Conservation (phyloP, 2,797 vertebrate species). For the Anas bahamensis region DNA sequence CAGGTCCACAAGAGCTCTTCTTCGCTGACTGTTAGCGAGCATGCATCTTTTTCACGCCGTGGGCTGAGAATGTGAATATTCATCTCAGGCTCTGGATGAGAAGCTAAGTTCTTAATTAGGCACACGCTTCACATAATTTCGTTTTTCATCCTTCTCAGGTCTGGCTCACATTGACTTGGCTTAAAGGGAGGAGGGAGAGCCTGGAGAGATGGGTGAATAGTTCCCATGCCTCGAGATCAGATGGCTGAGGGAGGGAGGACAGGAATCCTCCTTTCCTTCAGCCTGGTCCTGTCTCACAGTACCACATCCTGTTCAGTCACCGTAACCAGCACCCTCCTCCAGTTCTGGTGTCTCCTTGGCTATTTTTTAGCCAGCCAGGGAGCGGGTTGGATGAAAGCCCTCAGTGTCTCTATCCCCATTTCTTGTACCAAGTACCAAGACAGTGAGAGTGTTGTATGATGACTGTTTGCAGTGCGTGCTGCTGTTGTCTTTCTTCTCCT, state of each 20-base stretch:
- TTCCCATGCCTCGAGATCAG: background rate
- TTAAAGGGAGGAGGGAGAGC: background rate
- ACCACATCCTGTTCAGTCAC: background rate
- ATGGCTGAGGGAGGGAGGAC: background rate
- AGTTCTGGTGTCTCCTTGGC: background rate
- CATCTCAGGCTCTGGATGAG: background rate
- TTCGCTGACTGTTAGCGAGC: background rate
- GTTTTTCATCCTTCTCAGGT: background rate
- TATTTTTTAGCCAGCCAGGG: background rate
- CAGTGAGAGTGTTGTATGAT: background rate
- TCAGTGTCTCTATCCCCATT: background rate
- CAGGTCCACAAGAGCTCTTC: background rate
- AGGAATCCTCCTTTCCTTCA: background rate
- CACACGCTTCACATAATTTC: background rate
- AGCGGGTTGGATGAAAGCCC: background rate
- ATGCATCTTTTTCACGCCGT: background rate
- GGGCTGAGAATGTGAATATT: background rate
- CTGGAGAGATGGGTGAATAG: background rate
- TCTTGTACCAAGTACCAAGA: background rate
- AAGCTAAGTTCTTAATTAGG: background rate
- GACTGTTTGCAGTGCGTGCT: rapidly evolving
- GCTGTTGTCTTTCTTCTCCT: background rate
- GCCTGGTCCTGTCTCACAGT: background rate
- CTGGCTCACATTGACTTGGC: background rate
- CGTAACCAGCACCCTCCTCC: background rate